Evolutionary conservation across 2,888 invertebrate genomes (phyloP), one percentile per base, ranked within the genome.

Genomic region (Limulus polyphemus): DNA sequence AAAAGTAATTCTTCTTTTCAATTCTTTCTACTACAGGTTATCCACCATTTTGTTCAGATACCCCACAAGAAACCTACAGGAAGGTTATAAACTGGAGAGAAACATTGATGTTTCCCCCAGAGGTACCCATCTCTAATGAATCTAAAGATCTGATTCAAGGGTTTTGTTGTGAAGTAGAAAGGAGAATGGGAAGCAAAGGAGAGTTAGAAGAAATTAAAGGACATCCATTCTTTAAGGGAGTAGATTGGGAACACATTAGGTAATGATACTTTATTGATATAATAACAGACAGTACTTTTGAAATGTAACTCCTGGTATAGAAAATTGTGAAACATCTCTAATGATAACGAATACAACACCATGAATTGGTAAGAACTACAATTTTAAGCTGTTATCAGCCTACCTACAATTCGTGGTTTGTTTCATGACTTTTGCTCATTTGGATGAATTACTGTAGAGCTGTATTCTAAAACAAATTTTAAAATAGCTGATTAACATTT

Each of bases 21-120:
- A 48, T 49, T n/a, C 7, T 51, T 46, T 58, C 10, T 56, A 11
- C 47, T 69, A 9, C 71, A 84, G 85, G 99, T 32, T 99, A 98
- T 78, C 99, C 99, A 67, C 99, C 99, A 60, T 99, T 99, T 80
- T 99, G 99, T 78, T 98, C 98, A 62, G 98, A 99, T 79, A 97
- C 91, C 71, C 93, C 94, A 4, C 94, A 94, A 77, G 95, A 95
- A 79, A 95, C 95, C 17, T 95, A 95, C 78, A 83, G 83, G 62
- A 94, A 94, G 80, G 98, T 99, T 71, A 97, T 99, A 94, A 97
- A 97, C 75, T 99, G 99, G 99, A 83, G 94, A 69, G 97, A 99
- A 75, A 98, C 98, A 1, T 82, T 99, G 63, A 87, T 93, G 61
- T 99, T 99, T 78, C 99, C 99, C 13, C 97, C 99, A 0, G 99